Percentiles rank a stretch among this genome's conserved stretches.
Conservation (phyloP, 2,113 vertebrate genomes). For the Phoenicopterus ruber region DNA sequence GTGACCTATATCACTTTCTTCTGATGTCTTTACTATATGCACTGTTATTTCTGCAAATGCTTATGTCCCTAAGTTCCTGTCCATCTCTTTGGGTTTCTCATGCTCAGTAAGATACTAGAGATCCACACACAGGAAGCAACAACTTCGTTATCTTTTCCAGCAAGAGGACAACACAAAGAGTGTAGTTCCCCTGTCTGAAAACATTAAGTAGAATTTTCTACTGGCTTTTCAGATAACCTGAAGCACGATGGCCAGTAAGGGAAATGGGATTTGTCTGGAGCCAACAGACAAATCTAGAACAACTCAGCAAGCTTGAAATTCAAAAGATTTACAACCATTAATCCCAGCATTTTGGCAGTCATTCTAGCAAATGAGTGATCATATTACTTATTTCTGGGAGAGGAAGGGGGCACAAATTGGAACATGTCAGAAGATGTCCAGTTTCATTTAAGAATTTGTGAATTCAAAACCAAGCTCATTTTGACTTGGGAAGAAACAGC, state of each 20-base stretch:
- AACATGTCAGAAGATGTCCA: not conserved
- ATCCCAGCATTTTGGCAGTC: not conserved
- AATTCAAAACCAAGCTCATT: not conserved
- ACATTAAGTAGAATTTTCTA: not conserved
- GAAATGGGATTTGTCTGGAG: not conserved
- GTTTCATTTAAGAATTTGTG: not conserved
- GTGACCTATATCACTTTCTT: not conserved
- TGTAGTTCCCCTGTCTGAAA: not conserved
- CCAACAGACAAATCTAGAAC: not conserved
- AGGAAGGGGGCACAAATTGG: not conserved
- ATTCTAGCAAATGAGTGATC: not conserved
- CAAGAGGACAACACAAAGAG: not conserved
- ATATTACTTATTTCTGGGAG: not conserved
- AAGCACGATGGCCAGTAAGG: not conserved
- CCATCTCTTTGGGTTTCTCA: not conserved
- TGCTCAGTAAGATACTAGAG: not conserved
- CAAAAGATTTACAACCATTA: not conserved
- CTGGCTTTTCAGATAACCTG: not conserved
- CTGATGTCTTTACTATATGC: not conserved
- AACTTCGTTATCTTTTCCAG: not conserved
- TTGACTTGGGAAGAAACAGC: not conserved
- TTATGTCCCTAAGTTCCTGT: not conserved
- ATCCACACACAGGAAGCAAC: not conserved
- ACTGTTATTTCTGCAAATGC: not conserved
- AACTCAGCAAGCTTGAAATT: not conserved